These are phyloP conservation scores for Steromphala cineraria DNA, from an alignment of 2,888 invertebrate genomes.

Conservation along the genomic window DNA sequence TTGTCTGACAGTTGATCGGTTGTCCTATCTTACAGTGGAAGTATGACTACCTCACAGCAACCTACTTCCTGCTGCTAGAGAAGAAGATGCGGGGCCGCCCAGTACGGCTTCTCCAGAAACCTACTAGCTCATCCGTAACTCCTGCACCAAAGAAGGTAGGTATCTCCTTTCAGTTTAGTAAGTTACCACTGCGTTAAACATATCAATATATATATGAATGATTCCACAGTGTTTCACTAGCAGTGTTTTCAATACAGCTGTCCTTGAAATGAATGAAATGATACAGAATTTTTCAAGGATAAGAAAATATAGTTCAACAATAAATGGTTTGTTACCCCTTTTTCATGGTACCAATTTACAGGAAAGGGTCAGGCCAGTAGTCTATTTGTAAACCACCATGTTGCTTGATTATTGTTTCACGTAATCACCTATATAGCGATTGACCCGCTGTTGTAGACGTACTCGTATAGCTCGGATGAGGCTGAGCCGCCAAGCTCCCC, in stretches of 20 bases:
- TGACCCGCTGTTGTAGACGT: conserved; percentile 21
- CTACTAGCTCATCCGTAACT: conserved; percentile 28
- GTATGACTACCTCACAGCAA: conserved; percentile 85
- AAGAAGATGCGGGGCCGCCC: conserved; percentile 80
- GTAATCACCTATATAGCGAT: no score
- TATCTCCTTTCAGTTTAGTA: not conserved
- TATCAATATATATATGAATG: not conserved
- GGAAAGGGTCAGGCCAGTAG: no score
- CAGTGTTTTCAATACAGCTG: not conserved
- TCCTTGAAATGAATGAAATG: not conserved
- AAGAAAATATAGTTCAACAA: no score
- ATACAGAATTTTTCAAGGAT: no score
- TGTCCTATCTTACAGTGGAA: conserved; percentile 77
- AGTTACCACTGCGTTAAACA: not conserved
- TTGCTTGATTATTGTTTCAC: no score
- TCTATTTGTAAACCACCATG: no score
- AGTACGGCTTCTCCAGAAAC: conserved; percentile 59
- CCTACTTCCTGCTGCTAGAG: conserved; percentile 82
- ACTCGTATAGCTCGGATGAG: conserved; percentile 36
- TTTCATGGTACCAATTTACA: no score
- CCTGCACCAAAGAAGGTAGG: conserved; percentile 25
- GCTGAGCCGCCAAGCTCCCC: conserved; percentile 26
- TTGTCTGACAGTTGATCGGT: no score
- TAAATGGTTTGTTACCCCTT: no score
- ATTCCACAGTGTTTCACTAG: not conserved